phyloP scores from a whole-genome alignment of 2,888 invertebrate genomes.

The Lagria hirta region DNA sequence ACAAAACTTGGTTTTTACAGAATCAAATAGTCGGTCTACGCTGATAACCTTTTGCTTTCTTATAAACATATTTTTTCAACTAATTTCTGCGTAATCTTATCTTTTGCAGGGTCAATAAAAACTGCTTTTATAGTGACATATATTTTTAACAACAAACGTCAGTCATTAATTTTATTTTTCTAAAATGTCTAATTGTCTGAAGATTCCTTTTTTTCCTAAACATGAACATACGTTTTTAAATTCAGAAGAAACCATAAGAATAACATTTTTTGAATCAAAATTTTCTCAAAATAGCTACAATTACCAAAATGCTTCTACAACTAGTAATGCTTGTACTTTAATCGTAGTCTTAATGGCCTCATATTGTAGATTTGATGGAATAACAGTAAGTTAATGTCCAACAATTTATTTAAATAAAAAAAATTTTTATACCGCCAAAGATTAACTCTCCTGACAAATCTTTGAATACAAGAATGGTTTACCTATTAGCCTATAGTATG shows the following conservation, averaged over 20 bases:
- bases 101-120: too few relatives aligned
- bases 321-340: constrained; percentile 64
- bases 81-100: too few relatives aligned
- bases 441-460: constrained; percentile 36
- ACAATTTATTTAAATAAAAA: neutral
- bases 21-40: too few relatives aligned
- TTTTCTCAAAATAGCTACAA: constrained; percentile 64
- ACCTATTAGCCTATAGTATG: constrained; percentile 59
- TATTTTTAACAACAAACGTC: too few relatives aligned
- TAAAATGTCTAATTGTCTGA: constrained; percentile 19
- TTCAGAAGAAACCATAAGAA: constrained; percentile 38
- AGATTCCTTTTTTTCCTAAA: constrained; percentile 51
- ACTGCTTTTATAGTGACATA: too few relatives aligned
- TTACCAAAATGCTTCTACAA: constrained; percentile 51
- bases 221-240: constrained; percentile 44
- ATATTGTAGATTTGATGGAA: constrained; percentile 48
- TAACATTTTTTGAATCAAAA: constrained; percentile 59
- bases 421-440: constrained; percentile 22
- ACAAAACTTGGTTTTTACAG: too few relatives aligned
- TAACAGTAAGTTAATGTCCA: constrained; percentile 38
- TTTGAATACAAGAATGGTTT: constrained; percentile 47
- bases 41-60: too few relatives aligned
- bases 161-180: too few relatives aligned
- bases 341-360: constrained; percentile 61
- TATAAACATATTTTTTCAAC: too few relatives aligned